Conservation (phyloP, 2,797 vertebrate genomes). For the Otolemur crassicaudatus region DNA sequence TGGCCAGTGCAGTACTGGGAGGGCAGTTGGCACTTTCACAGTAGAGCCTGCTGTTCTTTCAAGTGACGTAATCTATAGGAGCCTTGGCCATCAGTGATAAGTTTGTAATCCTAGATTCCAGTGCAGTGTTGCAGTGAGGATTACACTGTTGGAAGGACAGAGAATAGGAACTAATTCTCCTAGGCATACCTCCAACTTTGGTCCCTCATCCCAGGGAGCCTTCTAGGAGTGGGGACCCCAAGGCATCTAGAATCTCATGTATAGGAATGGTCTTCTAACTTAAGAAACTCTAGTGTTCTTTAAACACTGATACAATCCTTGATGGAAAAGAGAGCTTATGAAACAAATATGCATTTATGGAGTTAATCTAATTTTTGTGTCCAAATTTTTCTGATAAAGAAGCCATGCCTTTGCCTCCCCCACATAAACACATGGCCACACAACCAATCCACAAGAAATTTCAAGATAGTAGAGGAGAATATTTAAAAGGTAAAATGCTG, state of each 20-base stretch:
- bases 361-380: not conserved
- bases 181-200: not conserved
- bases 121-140: not conserved
- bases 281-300: not conserved
- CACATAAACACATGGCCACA: not conserved
- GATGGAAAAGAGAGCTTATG: not conserved
- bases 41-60: not conserved
- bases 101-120: not conserved
- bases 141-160: not conserved
- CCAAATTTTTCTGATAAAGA: constrained; percentile 2
- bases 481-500: not conserved
- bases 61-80: not conserved
- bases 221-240: not conserved
- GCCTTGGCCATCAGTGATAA: not conserved
- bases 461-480: not conserved
- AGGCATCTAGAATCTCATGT: not conserved
- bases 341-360: not conserved
- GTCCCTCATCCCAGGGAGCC: not conserved
- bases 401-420: not conserved
- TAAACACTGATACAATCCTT: not conserved
- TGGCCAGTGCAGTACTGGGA: not conserved
- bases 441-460: not conserved
- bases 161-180: not conserved
- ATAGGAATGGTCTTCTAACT: not conserved
- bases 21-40: not conserved